phyloP scores from a whole-genome alignment of 2,888 invertebrate species.

The Drosophila multiciliata region DNA sequence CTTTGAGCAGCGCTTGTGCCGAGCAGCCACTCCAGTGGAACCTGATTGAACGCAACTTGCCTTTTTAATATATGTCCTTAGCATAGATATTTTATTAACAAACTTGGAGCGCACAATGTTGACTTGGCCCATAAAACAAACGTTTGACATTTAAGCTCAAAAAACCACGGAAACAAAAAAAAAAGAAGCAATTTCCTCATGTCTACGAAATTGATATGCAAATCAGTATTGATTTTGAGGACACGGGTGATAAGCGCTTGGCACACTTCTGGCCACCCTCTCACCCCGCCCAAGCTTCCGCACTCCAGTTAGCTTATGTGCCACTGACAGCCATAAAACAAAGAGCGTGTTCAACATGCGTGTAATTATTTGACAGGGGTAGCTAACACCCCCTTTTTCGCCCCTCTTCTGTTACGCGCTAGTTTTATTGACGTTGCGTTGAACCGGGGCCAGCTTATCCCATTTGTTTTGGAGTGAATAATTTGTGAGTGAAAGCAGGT shows the following conservation, averaged over 20 bases:
- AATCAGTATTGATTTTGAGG: slow-evolving; percentile 70
- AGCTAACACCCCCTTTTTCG: background rate
- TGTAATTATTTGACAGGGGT: slow-evolving; percentile 51
- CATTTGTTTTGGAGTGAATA: slow-evolving; percentile 30
- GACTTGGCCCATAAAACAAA: slow-evolving; percentile 68
- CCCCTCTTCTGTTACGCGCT: background rate
- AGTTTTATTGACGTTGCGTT: slow-evolving; percentile 30
- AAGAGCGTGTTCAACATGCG: slow-evolving; percentile 57
- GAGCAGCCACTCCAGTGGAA: slow-evolving; percentile 21
- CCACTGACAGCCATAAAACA: slow-evolving; percentile 51
- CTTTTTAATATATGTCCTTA: slow-evolving; percentile 68
- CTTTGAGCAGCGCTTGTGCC: slow-evolving; percentile 21
- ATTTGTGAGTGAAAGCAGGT: slow-evolving; percentile 23
- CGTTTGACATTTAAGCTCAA: slow-evolving; percentile 64
- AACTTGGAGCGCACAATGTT: slow-evolving; percentile 61
- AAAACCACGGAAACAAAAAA: slow-evolving; percentile 26
- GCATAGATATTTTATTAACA: slow-evolving; percentile 69
- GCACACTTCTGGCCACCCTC: slow-evolving; percentile 57
- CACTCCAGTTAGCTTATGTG: slow-evolving; percentile 40
- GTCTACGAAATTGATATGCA: slow-evolving; percentile 75
- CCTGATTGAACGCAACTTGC: slow-evolving; percentile 22
- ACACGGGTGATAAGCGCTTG: slow-evolving; percentile 75
- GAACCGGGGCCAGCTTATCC: slow-evolving; percentile 23
- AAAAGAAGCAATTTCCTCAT: slow-evolving; percentile 29
- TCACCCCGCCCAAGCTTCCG: background rate